Evolutionary conservation across 2,797 vertebrate species (phyloP).

Genomic region (Hemibagrus guttatus): DNA sequence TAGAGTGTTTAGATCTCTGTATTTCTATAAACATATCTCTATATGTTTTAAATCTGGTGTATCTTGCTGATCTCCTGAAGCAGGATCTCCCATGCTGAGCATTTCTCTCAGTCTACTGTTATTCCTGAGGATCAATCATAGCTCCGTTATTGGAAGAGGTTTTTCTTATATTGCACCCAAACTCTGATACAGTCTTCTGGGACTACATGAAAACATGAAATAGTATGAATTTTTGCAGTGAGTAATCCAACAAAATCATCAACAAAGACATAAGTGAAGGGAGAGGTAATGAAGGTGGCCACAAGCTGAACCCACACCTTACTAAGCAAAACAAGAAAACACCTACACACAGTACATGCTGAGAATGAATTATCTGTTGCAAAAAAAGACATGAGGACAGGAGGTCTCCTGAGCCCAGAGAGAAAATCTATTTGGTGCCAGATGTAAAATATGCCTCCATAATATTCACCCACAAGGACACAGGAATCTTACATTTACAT

Average conservation of each 20-base stretch:
- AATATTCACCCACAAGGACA: neutral
- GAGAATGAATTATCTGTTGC: constrained; percentile 10
- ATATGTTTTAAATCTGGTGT: neutral
- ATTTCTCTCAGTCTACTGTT: neutral
- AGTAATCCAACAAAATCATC: neutral
- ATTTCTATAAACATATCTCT: too few relatives aligned
- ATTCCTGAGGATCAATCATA: neutral
- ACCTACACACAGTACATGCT: neutral
- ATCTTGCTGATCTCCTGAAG: neutral
- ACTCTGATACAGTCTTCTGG: neutral
- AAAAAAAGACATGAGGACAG: neutral
- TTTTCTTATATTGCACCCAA: neutral
- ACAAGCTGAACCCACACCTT: neutral
- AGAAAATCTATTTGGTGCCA: neutral
- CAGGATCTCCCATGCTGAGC: neutral
- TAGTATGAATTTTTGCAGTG: neutral
- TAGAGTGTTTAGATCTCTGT: neutral
- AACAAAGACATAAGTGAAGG: neutral
- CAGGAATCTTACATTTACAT: too few relatives aligned
- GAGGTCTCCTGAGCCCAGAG: neutral
- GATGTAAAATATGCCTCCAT: neutral
- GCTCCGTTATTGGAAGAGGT: neutral
- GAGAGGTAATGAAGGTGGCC: neutral
- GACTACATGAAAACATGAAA: neutral
- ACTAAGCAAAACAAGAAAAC: neutral